Conservation (phyloP, 2,888 invertebrate genomes). For the Eilema caniola region DNA sequence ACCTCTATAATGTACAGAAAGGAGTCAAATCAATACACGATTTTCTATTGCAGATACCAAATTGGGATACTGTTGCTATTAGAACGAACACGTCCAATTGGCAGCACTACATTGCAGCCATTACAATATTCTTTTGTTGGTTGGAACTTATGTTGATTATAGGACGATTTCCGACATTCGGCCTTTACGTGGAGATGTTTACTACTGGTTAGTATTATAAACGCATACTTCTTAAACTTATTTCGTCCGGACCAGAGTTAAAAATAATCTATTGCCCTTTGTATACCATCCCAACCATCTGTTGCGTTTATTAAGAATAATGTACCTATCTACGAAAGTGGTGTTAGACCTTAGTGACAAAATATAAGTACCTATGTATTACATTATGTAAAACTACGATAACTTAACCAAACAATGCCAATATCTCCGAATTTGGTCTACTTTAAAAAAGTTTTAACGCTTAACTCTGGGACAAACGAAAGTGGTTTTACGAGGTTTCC, state of each 20-base stretch:
- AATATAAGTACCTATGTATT: too few species aligned
- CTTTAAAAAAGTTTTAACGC: too few species aligned
- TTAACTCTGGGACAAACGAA: too few species aligned
- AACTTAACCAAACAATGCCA: too few species aligned
- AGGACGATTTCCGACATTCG: constrained; percentile 94
- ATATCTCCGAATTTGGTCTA: too few species aligned
- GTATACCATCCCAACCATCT: too few species aligned
- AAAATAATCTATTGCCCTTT: not conserved
- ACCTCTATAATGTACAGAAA: not conserved
- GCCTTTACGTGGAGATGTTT: constrained; percentile 95
- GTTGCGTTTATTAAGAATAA: too few species aligned
- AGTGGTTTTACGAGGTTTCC: not conserved
- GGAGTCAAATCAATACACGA: not conserved
- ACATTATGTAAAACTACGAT: too few species aligned
- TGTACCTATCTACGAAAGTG: too few species aligned
- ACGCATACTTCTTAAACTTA: not conserved
- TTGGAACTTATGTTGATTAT: constrained; percentile 94
- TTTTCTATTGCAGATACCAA: constrained; percentile 69
- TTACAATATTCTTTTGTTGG: constrained; percentile 94
- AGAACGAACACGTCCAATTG: constrained; percentile 84
- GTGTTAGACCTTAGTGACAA: too few species aligned
- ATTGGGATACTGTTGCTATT: constrained; percentile 71
- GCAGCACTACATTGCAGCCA: constrained; percentile 93
- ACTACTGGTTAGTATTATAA: constrained; percentile 86
- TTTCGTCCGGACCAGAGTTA: not conserved